Evolutionary conservation across 1,140 invertebrate genomes (phyloP), one percentile per base, ranked within the genome.

Genomic region (Orius insidiosus): DNA sequence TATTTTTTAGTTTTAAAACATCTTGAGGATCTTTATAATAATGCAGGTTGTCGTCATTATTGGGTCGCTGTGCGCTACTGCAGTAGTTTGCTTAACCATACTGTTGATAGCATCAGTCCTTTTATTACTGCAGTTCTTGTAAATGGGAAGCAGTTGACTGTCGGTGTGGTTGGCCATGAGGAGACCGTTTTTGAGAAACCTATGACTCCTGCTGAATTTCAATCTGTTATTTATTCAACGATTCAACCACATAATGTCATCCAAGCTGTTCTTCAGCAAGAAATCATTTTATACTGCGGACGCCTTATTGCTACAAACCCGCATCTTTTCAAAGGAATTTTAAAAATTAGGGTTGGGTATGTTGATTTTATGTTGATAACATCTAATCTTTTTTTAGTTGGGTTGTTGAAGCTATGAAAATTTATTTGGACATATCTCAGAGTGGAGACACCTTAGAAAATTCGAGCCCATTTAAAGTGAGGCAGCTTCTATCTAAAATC

Each of bases 111-210:
- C 54, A 89, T 99, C 47, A 95, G 92, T 64, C 95, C 95, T 11
- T 95, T 93, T 58, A 92, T 98, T 47, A 98, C 95, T 18, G 85
- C 86, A 10, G 84, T 98, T 48, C 68, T 98, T 16, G 94, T 98
- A 13, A 85, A 92, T 66, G 94, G 93, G 51, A 98, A 97, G 68
- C 89, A 89, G 85, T 70, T 98, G 30, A 92, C 90, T 4, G 83
- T 98, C 5, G 94, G 94, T 34, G 87, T 95, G 15, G 85, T 92
- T 58, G 86, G 87, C 0, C 79, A 85, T 52, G 83, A 90, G 55
- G 92, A 97, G 68, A 88, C 86, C 0, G 85, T 95, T 0, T 88
- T 99, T 57, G 88, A 95, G 59, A 93, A 95, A 59, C 95, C 95
- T 0, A 80, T 96, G 71, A 92, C 89, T 1, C 95, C 95, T 0